Base-by-base conservation (phyloP, 2,888 invertebrate genomes). In the Drosophila robusta region DNA sequence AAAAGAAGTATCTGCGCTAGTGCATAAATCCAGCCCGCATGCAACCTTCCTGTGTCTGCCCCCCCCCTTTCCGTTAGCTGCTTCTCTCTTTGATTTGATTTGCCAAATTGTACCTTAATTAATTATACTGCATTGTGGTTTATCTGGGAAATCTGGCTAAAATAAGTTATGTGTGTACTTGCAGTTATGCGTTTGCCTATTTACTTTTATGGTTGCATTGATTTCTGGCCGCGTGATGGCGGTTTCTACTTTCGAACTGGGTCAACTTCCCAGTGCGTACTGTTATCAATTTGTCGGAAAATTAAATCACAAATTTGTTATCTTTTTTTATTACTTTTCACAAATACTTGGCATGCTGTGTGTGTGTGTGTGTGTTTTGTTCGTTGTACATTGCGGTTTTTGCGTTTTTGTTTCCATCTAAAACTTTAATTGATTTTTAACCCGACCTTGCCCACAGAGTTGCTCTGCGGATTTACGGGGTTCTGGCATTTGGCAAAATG, bases 401-500 rank as follows among this genome's bases (percentile, higher is more conserved):
- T 54, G 56, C 60, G 52, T 75, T 72, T 67, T 39, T 49, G 60
- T 63, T 75, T 76, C 47, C 39, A 68, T 70, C 70, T 18, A 68
- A 78, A 80, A 78, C 78, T 73, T 78, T 68, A 83, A 83, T 83
- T 85, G 86, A 75, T 83, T 82, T 81, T 80, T 70, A 82, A 71
- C 78, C 78, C 80, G 67, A 69, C 66, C 70, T 70, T 69, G 68
- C 47, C 64, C 60, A 67, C 66, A 75, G 41, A 71, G 41, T 41
- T 51, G 39, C 52, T 62, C 44, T 50, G 44, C 49, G 36, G 24
- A 58, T 9, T 11, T 39, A 6, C n/a, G 8, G 12, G 64, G 44
- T 45, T 49, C n/a, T 63, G 41, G 46, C 54, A 52, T 73, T 67
- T 51, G 46, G 39, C 39, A 32, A 64, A 61, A 58, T 79, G 63